Evolutionary conservation across 2,797 vertebrate genomes (phyloP).

Genomic region (Hybognathus amarus): DNA sequence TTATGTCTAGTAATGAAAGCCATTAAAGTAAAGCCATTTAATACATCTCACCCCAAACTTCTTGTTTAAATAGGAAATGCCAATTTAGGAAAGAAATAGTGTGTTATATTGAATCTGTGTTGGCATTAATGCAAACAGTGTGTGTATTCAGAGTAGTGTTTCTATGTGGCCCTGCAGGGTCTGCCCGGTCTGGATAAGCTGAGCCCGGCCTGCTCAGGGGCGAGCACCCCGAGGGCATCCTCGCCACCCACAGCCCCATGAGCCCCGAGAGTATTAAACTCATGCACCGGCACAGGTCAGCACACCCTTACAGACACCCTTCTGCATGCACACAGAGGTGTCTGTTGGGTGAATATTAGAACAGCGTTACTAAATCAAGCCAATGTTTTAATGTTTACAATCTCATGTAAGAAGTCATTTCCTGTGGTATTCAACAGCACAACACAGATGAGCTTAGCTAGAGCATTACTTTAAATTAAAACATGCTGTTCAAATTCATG

Average conservation of each 20-base stretch:
- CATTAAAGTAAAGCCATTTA: not conserved
- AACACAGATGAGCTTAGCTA: not conserved
- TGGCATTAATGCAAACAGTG: slow-evolving; percentile 55
- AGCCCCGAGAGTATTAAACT: slow-evolving; percentile 94
- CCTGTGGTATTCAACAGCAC: not conserved
- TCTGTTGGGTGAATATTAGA: not conserved
- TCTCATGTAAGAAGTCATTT: not conserved
- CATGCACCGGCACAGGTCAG: slow-evolving; percentile 93
- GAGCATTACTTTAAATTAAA: not conserved
- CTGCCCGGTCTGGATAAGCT: slow-evolving; percentile 91
- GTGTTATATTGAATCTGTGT: not conserved
- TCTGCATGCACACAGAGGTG: not conserved
- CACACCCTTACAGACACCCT: slow-evolving; percentile 27
- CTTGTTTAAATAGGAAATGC: not conserved
- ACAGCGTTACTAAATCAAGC: not conserved
- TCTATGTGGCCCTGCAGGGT: slow-evolving; percentile 85
- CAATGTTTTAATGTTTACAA: not conserved
- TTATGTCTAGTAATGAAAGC: not conserved
- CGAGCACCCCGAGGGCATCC: slow-evolving; percentile 87
- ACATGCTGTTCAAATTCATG: not conserved
- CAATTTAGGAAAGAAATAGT: not conserved
- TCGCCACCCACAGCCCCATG: slow-evolving; percentile 92
- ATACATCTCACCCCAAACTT: not conserved
- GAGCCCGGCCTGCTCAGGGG: slow-evolving; percentile 85
- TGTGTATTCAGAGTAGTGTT: slow-evolving; percentile 77